A percentile compares a stretch with the other conserved stretches of the same genome.
phyloP scores from a whole-genome alignment of 2,888 invertebrate species.

The Liodrosophila aerea region DNA sequence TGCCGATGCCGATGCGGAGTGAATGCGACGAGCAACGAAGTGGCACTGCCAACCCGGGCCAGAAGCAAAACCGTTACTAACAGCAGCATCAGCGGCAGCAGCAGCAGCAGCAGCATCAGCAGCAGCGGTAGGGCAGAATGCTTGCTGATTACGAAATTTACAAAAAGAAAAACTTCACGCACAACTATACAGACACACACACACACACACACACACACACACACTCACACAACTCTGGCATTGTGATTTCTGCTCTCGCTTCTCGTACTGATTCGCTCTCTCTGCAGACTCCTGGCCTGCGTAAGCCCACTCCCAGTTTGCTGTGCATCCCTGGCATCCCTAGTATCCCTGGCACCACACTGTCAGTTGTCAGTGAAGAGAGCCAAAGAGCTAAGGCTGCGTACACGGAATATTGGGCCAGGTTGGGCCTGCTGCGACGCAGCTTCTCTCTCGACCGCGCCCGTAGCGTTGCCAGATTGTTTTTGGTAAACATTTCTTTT shows the following conservation, averaged over 20 bases:
- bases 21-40: slow-evolving; percentile 75
- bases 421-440: slow-evolving; percentile 17
- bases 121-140: slow-evolving; percentile 30
- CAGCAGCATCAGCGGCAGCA: slow-evolving; percentile 29
- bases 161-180: slow-evolving; percentile 34
- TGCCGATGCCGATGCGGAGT: slow-evolving; percentile 57
- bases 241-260: too few relatives aligned
- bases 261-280: too few relatives aligned
- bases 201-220: slow-evolving; percentile 13
- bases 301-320: slow-evolving; percentile 2
- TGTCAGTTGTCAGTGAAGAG: not conserved
- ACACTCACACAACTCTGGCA: slow-evolving; percentile 9
- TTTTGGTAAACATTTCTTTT: too few relatives aligned
- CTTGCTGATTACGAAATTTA: slow-evolving; percentile 67
- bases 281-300: too few relatives aligned
- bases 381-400: slow-evolving; percentile 27
- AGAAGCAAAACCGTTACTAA: slow-evolving; percentile 48
- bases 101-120: slow-evolving; percentile 12
- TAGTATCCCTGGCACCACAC: not conserved
- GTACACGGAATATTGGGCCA: slow-evolving; percentile 52
- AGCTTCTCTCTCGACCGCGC: slow-evolving; percentile 12
- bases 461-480: too few relatives aligned
- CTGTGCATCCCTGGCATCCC: slow-evolving; percentile 44
- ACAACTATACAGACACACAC: slow-evolving; percentile 23
- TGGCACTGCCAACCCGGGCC: slow-evolving; percentile 74